A percentile compares a stretch with the other conserved stretches of the same genome.
These are phyloP conservation scores for Ptychodera flava DNA, from an alignment of 35 echinoderm and acorn worm genomes.

Conservation along the genomic window DNA sequence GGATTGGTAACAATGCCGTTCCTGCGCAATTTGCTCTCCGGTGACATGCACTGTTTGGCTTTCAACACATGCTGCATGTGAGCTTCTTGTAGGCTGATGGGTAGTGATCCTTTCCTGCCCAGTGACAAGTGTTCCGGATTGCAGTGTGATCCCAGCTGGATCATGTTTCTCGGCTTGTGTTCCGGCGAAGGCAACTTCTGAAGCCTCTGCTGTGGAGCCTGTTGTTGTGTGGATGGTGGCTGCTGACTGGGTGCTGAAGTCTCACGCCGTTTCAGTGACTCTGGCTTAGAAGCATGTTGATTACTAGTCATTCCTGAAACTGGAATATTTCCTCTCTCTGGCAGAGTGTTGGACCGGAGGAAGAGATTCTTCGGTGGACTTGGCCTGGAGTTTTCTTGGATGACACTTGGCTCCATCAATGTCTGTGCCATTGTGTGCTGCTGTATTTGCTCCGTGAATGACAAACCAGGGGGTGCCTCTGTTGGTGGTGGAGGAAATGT, in stretches of 20 bases:
- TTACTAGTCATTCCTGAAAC: neutral
- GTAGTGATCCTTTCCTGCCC: conserved; percentile 78
- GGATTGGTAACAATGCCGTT: conserved; percentile 93
- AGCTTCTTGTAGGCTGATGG: conserved; percentile 75
- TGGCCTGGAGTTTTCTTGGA: conserved; percentile 92
- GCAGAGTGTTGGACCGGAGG: neutral
- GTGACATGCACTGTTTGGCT: conserved; percentile 38
- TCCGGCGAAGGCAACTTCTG: conserved; percentile 13
- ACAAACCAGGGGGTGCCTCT: conserved; percentile 22
- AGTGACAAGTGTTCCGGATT: conserved; percentile 12
- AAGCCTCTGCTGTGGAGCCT: neutral
- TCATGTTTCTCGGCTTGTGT: conserved; percentile 14
- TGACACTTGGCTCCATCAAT: conserved; percentile 33
- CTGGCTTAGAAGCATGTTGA: conserved; percentile 15
- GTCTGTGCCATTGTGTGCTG: conserved; percentile 36
- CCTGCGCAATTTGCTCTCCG: conserved; percentile 53
- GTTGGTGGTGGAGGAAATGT: conserved; percentile 39
- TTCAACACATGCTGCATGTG: conserved; percentile 67
- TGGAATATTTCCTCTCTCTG: conserved; percentile 7
- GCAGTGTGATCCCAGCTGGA: conserved; percentile 19
- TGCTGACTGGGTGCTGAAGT: conserved; percentile 18
- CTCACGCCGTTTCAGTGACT: conserved; percentile 3
- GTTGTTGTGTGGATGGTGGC: conserved; percentile 10
- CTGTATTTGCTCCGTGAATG: conserved; percentile 90
- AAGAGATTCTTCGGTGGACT: neutral